phyloP scores from a whole-genome alignment of 1,140 invertebrate genomes.

The Hestina assimilis region DNA sequence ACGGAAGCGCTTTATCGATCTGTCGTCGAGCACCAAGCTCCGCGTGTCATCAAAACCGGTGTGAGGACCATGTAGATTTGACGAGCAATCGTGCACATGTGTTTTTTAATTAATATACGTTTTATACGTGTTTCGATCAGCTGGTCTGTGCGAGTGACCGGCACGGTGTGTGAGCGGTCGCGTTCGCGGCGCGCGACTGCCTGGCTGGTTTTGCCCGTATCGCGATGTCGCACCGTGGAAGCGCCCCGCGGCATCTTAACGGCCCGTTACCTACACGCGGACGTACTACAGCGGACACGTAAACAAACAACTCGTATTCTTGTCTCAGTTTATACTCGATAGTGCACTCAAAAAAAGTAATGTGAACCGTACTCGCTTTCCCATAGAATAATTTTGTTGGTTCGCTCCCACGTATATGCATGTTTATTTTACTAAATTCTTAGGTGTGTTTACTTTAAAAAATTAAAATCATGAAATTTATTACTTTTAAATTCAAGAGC shows the following conservation, averaged over 20 bases:
- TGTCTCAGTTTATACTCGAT: slow-evolving; percentile 18
- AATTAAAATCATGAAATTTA: too few species aligned
- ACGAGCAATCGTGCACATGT: slow-evolving; percentile 3
- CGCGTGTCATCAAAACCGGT: slow-evolving; percentile 13
- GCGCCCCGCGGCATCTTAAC: slow-evolving; percentile 50
- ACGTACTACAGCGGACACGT: slow-evolving; percentile 63
- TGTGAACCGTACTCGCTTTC: not conserved
- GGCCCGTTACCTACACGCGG: slow-evolving; percentile 62
- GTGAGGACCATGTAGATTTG: not conserved
- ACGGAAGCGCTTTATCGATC: slow-evolving; percentile 29
- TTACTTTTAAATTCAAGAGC: too few species aligned
- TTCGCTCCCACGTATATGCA: not conserved
- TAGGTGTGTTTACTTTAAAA: not conserved
- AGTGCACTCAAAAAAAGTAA: slow-evolving; percentile 22
- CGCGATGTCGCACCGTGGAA: slow-evolving; percentile 25
- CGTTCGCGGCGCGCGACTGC: slow-evolving; percentile 64
- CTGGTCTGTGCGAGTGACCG: slow-evolving; percentile 39
- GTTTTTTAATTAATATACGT: slow-evolving; percentile 28
- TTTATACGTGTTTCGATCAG: slow-evolving; percentile 43
- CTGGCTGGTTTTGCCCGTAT: slow-evolving; percentile 29
- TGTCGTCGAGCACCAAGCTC: slow-evolving; percentile 2
- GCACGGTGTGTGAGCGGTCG: slow-evolving; percentile 42
- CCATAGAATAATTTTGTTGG: not conserved
- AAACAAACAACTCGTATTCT: slow-evolving; percentile 64
- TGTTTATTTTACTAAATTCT: not conserved